These are phyloP conservation scores for Diadegma fenestrale DNA, from an alignment of 2,888 invertebrate genomes.

Conservation along the genomic window DNA sequence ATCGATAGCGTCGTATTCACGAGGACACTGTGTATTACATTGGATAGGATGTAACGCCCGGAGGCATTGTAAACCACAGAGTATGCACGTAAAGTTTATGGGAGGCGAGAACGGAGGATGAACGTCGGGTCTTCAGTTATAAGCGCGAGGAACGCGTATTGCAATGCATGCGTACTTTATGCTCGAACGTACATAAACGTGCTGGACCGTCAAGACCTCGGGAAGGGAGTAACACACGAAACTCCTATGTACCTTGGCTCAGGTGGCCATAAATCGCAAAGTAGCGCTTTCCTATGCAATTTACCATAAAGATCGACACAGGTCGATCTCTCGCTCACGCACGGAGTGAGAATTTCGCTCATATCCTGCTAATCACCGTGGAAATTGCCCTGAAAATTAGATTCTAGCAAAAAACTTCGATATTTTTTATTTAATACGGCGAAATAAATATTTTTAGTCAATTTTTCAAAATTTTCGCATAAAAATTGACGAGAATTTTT, in stretches of 20 bases:
- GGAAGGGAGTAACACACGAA: neutral
- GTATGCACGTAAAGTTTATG: conserved; percentile 55
- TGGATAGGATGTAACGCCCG: neutral
- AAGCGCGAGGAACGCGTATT: neutral
- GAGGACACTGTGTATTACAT: neutral
- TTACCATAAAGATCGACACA: neutral
- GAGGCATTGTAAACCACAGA: neutral
- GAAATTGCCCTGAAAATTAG: too few relatives aligned
- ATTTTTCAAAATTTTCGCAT: too few relatives aligned
- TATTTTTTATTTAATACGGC: too few relatives aligned
- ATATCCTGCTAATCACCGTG: neutral
- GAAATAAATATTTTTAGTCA: too few relatives aligned
- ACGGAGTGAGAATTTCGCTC: neutral
- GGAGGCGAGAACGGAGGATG: conserved; percentile 35
- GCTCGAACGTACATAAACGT: conserved; percentile 35
- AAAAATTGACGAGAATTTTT: neutral
- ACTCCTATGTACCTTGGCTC: conserved; percentile 3
- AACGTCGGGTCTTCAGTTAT: conserved; percentile 22
- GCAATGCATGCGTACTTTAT: conserved; percentile 60
- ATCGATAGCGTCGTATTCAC: neutral
- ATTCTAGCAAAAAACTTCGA: too few relatives aligned
- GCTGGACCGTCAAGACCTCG: conserved; percentile 44
- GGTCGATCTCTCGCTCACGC: neutral
- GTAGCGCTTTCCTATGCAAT: neutral
- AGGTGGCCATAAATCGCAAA: neutral